Evolutionary conservation across 2,797 vertebrate species (phyloP).

Genomic region (Cynopterus sphinx): DNA sequence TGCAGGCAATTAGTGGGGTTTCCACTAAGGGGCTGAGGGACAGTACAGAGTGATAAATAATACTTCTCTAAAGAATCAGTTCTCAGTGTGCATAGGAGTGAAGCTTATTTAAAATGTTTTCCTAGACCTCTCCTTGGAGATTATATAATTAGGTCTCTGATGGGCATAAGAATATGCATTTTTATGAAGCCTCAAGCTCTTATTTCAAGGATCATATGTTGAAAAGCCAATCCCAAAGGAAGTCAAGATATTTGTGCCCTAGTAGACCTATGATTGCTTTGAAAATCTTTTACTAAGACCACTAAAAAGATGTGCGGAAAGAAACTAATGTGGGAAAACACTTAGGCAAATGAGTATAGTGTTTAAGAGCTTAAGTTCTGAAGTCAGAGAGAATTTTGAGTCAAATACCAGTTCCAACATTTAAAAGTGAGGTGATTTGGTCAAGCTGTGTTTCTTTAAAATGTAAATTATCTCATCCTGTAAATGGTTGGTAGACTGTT

Average conservation of each 20-base stretch:
- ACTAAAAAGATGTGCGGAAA: not conserved
- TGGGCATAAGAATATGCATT: not conserved
- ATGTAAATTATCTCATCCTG: not conserved
- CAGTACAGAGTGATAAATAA: not conserved
- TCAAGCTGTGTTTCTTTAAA: not conserved
- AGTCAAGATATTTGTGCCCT: not conserved
- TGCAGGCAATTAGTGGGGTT: not conserved
- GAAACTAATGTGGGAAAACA: not conserved
- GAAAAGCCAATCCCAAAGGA: not conserved
- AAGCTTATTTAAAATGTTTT: not conserved
- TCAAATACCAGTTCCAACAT: not conserved
- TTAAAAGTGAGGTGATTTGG: not conserved
- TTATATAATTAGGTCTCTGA: not conserved
- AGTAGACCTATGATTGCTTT: not conserved
- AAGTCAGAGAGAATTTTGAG: not conserved
- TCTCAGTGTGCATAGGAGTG: not conserved
- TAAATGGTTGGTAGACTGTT: not conserved
- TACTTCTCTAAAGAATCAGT: not conserved
- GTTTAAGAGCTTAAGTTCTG: not conserved
- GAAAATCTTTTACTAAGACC: not conserved
- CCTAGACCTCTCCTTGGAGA: not conserved
- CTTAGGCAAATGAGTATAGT: not conserved
- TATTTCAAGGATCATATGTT: not conserved
- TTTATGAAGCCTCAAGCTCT: not conserved
- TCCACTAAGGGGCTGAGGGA: not conserved